A percentile compares a stretch with the other conserved stretches of the same genome.
These are phyloP conservation scores for Lasioglossum oenotherae DNA, from an alignment of 2,888 invertebrate species.

Conservation along the genomic window DNA sequence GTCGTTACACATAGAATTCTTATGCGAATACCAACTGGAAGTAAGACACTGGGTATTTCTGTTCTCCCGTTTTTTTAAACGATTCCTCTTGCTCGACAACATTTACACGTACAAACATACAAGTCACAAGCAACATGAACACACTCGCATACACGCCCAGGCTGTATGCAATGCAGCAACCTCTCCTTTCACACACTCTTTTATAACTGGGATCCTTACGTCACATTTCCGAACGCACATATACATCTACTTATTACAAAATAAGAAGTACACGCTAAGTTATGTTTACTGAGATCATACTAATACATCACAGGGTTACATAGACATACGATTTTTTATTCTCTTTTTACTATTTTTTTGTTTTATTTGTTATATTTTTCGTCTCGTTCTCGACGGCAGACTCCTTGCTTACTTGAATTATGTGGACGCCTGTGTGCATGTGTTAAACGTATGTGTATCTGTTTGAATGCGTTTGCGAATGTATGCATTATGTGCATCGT, in stretches of 20 bases:
- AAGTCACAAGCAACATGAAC: background rate
- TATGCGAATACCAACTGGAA: conserved; percentile 73
- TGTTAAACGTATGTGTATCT: background rate
- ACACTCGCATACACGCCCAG: conserved; percentile 34
- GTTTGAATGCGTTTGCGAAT: background rate
- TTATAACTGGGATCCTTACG: conserved; percentile 23
- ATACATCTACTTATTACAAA: conserved; percentile 74
- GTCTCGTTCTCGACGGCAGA: conserved; percentile 61
- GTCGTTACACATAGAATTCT: conserved; percentile 76
- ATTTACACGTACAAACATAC: conserved; percentile 47
- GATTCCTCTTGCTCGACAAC: conserved; percentile 60
- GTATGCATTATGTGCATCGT: background rate
- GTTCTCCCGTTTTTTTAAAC: conserved; percentile 34
- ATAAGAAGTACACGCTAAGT: conserved; percentile 81
- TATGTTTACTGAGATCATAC: conserved; percentile 84
- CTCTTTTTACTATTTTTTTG: conserved; percentile 61
- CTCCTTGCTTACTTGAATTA: conserved; percentile 30
- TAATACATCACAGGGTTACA: conserved; percentile 85
- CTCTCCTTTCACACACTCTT: conserved; percentile 35
- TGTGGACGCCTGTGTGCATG: background rate
- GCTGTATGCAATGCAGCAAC: conserved; percentile 17
- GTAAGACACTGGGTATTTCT: conserved; percentile 73
- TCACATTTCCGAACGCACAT: conserved; percentile 49
- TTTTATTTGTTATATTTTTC: conserved; percentile 51
- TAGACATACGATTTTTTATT: conserved; percentile 78